phyloP scores from a whole-genome alignment of 2,797 vertebrate species.

The Liparis tanakae region DNA sequence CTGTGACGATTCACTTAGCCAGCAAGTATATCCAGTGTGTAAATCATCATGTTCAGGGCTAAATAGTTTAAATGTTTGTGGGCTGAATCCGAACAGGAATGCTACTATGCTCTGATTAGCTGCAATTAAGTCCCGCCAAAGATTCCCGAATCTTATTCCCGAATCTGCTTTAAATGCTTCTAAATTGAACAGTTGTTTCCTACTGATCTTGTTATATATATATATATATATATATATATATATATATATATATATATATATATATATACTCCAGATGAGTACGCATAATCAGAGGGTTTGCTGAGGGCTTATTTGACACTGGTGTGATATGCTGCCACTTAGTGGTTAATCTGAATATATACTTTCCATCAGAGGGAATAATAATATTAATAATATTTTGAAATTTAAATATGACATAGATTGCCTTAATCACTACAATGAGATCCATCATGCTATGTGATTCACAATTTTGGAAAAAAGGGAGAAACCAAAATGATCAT shows the following conservation, averaged over 20 bases:
- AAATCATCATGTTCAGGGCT: slow-evolving; percentile 12
- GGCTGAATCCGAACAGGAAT: not conserved
- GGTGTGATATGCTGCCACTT: slow-evolving; percentile 43
- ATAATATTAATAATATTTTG: not conserved
- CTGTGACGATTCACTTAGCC: slow-evolving; percentile 22
- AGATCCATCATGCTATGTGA: not conserved
- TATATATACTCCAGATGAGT: not conserved
- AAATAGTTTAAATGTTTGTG: not conserved
- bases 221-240: no score
- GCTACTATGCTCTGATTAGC: not conserved
- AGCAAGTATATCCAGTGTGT: slow-evolving; percentile 23
- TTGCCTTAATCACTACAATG: not conserved
- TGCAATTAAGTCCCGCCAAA: not conserved
- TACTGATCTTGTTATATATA: not conserved
- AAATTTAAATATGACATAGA: not conserved
- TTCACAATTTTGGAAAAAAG: not conserved
- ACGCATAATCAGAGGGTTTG: not conserved
- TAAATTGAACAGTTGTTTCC: not conserved
- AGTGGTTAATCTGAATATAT: slow-evolving; percentile 40
- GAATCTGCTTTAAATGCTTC: not conserved
- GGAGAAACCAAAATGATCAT: not conserved
- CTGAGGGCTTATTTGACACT: not conserved
- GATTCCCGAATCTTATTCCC: not conserved
- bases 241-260: no score
- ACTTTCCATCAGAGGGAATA: not conserved